Percentiles rank a stretch among this genome's conserved stretches.
Conservation (phyloP, 2,113 vertebrate genomes). For the Excalfactoria chinensis region DNA sequence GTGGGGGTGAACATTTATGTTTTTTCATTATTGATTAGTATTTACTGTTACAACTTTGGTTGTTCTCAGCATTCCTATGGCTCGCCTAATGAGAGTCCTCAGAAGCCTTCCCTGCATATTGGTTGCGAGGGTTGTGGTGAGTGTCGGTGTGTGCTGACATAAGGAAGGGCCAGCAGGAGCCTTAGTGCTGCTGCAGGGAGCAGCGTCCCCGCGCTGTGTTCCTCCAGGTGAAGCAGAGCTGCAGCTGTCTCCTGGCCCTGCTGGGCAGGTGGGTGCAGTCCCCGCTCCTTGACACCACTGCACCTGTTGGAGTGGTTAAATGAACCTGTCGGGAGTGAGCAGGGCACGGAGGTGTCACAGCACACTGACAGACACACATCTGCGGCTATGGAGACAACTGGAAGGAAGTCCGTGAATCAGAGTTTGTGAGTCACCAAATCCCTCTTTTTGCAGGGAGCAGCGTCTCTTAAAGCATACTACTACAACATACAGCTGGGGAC, state of each 20-base stretch:
- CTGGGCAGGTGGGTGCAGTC: conserved; percentile 32
- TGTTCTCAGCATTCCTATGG: fast-evolving
- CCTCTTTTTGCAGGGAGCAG: not conserved
- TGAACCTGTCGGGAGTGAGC: not conserved
- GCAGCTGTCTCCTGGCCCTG: conserved; percentile 12
- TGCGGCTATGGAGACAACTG: not conserved
- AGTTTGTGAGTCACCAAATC: conserved; percentile 16
- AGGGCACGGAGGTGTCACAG: not conserved
- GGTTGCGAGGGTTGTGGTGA: not conserved
- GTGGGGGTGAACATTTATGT: fast-evolving
- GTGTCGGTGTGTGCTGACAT: not conserved
- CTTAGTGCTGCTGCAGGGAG: not conserved
- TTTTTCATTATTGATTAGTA: not conserved
- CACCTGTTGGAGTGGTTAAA: conserved; percentile 25
- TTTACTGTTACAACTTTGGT: not conserved
- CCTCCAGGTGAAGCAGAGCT: not conserved
- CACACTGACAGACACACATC: not conserved
- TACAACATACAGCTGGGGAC: not conserved
- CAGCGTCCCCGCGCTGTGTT: not conserved
- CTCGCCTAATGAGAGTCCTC: not conserved
- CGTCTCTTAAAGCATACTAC: not conserved
- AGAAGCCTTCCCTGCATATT: not conserved
- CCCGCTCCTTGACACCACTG: not conserved
- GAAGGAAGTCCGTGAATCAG: not conserved
- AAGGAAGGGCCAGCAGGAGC: not conserved